Conservation (phyloP, 1,140 invertebrate genomes). For the Sycobia sp. region DNA sequence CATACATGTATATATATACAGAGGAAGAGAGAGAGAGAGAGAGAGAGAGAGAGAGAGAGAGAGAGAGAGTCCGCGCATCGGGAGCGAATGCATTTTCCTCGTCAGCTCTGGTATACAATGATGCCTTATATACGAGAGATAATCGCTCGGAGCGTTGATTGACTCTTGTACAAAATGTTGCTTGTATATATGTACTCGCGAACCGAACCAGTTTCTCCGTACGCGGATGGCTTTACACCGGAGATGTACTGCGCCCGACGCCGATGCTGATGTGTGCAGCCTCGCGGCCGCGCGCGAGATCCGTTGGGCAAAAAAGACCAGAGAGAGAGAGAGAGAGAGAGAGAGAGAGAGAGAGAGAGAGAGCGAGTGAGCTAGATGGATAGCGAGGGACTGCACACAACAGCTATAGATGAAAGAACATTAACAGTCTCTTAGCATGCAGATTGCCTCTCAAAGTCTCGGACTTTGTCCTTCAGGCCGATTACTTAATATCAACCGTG, state of each 20-base stretch:
- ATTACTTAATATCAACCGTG: constrained; percentile 60
- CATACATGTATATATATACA: neutral
- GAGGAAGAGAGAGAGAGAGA: neutral
- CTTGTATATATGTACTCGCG: too few relatives aligned
- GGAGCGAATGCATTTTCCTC: neutral
- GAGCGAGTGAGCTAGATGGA: too few relatives aligned
- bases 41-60: neutral
- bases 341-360: too few relatives aligned
- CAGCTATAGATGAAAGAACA: constrained; percentile 57
- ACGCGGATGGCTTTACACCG: neutral
- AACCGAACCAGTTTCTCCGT: constrained; percentile 41
- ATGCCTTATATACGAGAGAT: neutral
- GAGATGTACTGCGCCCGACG: too few relatives aligned
- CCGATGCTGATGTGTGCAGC: too few relatives aligned
- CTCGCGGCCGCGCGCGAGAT: neutral
- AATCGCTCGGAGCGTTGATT: constrained; percentile 34
- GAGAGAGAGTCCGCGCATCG: neutral
- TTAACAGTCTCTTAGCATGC: constrained; percentile 62
- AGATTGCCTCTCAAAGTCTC: constrained; percentile 56
- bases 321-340: too few relatives aligned
- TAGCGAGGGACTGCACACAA: too few relatives aligned
- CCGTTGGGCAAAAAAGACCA: too few relatives aligned
- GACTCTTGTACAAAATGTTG: constrained; percentile 39
- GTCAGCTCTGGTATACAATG: neutral
- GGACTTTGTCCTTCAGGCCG: constrained; percentile 40